Conservation (phyloP, 2,113 vertebrate genomes). For the Sterrhoptilus dennistouni region DNA sequence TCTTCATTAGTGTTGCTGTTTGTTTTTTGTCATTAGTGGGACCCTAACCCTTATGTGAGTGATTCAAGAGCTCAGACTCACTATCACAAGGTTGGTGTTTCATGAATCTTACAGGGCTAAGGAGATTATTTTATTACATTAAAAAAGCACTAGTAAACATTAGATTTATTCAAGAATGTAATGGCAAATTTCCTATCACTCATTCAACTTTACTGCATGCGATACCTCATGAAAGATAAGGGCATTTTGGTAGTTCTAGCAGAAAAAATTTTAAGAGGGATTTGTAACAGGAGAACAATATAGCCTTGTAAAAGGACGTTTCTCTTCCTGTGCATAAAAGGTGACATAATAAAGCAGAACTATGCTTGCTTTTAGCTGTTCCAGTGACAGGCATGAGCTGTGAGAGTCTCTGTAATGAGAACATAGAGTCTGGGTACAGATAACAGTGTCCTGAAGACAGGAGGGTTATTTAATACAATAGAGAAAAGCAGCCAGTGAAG, state of each 20-base stretch:
- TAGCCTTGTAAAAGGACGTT: not conserved
- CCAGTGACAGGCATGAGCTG: not conserved
- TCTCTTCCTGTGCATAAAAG: not conserved
- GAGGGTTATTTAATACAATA: not conserved
- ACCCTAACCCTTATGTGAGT: not conserved
- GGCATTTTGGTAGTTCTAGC: not conserved
- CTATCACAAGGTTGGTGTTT: not conserved
- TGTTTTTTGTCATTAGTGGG: not conserved
- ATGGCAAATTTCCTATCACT: not conserved
- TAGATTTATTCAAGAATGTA: not conserved
- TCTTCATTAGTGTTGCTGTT: not conserved
- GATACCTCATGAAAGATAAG: not conserved
- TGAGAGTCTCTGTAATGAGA: not conserved
- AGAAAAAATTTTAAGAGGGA: not conserved
- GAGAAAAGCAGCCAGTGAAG: not conserved
- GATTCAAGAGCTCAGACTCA: not conserved
- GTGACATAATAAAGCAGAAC: not conserved
- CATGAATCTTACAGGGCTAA: not conserved
- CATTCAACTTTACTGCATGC: not conserved
- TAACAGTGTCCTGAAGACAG: not conserved
- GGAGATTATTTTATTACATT: not conserved
- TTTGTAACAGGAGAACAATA: not conserved
- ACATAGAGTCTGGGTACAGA: not conserved
- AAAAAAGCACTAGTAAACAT: not conserved
- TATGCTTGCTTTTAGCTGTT: not conserved